phyloP scores from a whole-genome alignment of 2,888 invertebrate species.

The Chaetogeoica ovagalla region DNA sequence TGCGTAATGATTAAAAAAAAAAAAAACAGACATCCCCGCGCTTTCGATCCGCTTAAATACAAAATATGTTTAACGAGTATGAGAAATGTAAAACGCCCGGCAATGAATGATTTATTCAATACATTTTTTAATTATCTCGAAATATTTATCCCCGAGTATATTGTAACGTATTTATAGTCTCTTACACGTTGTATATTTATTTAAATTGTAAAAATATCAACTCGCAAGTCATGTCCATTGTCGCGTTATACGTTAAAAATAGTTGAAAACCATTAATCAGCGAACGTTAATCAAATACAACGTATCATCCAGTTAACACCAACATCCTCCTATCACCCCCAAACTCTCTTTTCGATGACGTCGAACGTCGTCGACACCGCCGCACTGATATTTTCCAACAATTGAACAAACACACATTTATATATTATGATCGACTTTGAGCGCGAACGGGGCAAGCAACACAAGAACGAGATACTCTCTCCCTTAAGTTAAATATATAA shows the following conservation, averaged over 20 bases:
- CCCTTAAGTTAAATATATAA: background rate
- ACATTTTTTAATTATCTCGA: no score
- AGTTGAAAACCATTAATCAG: background rate
- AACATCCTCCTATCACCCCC: no score
- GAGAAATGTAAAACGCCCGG: no score
- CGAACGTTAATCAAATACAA: background rate
- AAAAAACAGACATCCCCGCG: no score
- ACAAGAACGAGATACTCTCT: background rate
- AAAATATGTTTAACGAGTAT: no score
- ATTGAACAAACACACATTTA: constrained; percentile 17
- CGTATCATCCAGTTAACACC: background rate
- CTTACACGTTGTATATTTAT: background rate
- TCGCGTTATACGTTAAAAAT: background rate
- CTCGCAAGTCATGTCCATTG: background rate
- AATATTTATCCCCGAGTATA: no score
- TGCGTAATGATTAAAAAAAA: no score
- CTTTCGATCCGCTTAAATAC: no score
- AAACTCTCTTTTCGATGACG: background rate
- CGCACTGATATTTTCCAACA: background rate
- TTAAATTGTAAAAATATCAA: background rate
- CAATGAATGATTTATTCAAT: no score
- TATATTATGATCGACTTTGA: background rate
- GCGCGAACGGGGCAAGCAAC: background rate
- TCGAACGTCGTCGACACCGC: background rate
- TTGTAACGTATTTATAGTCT: background rate